phyloP scores from a whole-genome alignment of 1,140 invertebrate species.

The Drosophila auraria region DNA sequence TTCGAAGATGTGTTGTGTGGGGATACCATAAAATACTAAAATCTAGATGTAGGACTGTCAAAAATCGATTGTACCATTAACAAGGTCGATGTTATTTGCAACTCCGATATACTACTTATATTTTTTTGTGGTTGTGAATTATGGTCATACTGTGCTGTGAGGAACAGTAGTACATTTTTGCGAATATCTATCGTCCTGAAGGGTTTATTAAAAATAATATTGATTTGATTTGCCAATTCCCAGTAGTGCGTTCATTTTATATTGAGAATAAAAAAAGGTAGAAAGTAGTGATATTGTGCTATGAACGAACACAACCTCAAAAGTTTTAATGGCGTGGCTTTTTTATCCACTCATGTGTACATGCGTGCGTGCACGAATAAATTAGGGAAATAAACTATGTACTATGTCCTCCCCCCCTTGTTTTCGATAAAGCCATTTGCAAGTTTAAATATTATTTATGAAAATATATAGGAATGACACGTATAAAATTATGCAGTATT shows the following conservation, averaged over 20 bases:
- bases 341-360: constrained; percentile 36
- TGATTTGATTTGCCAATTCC: constrained; percentile 19
- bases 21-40: not conserved
- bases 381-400: constrained; percentile 10
- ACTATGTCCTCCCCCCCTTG: not conserved
- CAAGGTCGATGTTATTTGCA: not conserved
- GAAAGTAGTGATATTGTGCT: constrained; percentile 1
- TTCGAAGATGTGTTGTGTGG: not conserved
- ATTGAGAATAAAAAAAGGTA: constrained; percentile 18
- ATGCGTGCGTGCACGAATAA: constrained; percentile 33
- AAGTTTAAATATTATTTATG: not conserved
- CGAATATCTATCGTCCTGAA: constrained; percentile 25
- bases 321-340: constrained; percentile 68
- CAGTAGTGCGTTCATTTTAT: constrained; percentile 8
- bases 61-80: not conserved
- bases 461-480: constrained; percentile 7
- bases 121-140: constrained; percentile 12
- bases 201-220: constrained; percentile 25
- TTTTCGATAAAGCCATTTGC: constrained; percentile 12
- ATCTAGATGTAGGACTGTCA: not conserved
- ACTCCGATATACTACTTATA: constrained; percentile 1
- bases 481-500: constrained; percentile 16
- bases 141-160: constrained; percentile 33
- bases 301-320: constrained; percentile 64
- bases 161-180: constrained; percentile 24